Conservation (phyloP, 2,113 vertebrate species). For the Dryoscopus gambensis region DNA sequence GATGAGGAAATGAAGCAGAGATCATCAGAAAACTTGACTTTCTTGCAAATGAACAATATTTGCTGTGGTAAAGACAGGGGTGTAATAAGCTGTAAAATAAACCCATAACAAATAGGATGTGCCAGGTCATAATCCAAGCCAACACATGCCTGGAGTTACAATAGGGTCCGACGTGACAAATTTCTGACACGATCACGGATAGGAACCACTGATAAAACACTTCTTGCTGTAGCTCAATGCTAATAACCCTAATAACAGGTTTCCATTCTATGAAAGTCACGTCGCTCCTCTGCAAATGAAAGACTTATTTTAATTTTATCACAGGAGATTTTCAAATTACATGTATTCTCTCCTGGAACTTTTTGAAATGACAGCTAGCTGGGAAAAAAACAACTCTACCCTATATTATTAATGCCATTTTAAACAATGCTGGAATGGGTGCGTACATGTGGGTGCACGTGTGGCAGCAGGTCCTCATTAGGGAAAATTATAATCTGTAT, state of each 20-base stretch:
- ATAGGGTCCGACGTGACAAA: background rate
- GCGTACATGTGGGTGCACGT: background rate
- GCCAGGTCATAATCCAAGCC: background rate
- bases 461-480: slow-evolving; percentile 28
- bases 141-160: background rate
- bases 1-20: background rate
- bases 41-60: background rate
- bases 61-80: background rate
- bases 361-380: slow-evolving; percentile 28
- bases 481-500: slow-evolving; percentile 33
- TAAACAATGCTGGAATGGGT: background rate
- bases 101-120: background rate
- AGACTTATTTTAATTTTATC: background rate
- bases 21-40: background rate
- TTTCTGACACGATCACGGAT: background rate
- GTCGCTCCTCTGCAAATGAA: background rate
- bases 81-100: background rate
- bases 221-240: background rate
- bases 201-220: background rate
- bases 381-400: background rate
- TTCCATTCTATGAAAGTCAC: background rate
- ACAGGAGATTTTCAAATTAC: slow-evolving; percentile 19
- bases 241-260: slow-evolving; percentile 5
- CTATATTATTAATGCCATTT: slow-evolving; percentile 8
- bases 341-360: background rate